phyloP scores from a whole-genome alignment of 1,140 invertebrate genomes.

The Arion vulgaris region DNA sequence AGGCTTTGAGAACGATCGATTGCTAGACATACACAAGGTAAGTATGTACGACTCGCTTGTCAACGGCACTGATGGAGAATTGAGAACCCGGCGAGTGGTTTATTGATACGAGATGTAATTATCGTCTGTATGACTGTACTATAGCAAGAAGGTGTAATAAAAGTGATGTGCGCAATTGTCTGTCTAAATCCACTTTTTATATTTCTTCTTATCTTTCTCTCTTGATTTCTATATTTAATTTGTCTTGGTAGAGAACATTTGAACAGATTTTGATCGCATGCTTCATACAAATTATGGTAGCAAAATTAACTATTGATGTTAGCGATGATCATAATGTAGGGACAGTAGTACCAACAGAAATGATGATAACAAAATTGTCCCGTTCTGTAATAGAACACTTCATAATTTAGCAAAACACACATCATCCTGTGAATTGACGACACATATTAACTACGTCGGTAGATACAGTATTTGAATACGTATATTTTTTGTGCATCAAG shows the following conservation, averaged over 20 bases:
- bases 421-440: too few relatives aligned
- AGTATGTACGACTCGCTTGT: not conserved
- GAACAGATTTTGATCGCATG: not conserved
- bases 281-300: not conserved
- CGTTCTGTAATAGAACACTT: too few relatives aligned
- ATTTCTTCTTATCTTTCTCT: not conserved
- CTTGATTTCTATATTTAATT: not conserved
- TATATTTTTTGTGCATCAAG: too few relatives aligned
- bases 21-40: not conserved
- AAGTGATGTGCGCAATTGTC: not conserved
- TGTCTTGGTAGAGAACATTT: not conserved
- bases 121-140: constrained; percentile 5
- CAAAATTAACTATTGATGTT: not conserved
- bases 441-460: too few relatives aligned
- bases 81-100: not conserved
- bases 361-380: too few relatives aligned
- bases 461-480: too few relatives aligned
- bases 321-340: not conserved
- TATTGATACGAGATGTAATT: constrained; percentile 7
- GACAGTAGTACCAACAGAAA: too few relatives aligned
- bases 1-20: not conserved
- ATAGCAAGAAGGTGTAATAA: not conserved
- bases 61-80: not conserved
- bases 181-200: not conserved
- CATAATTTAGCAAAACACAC: too few relatives aligned